Evolutionary conservation across 1,140 invertebrate species (phyloP), one percentile per base, ranked within the genome.

Genomic region (Rhopalosiphum padi): DNA sequence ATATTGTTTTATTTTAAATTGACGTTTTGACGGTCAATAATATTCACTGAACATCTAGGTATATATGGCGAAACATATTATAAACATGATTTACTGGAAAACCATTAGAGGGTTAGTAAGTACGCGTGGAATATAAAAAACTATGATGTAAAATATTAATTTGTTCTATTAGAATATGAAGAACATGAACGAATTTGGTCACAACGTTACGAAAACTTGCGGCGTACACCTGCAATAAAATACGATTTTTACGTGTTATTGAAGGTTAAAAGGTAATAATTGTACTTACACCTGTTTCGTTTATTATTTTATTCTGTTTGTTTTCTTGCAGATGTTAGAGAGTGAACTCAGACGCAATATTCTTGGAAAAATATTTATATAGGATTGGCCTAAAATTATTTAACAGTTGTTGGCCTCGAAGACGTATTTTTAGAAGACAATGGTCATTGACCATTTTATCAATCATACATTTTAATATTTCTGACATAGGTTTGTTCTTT

Each of bases 241-340:
- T 23, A 83, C 1, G 37, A 83, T 37, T 83, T 83, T 37, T 83
- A 83, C 82, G 21, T 22, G 35, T 83, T 23, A 37, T 83, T 37
- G 82, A 83, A 83, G 82, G 82, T 83, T 83, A 83, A 83, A 83
- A 83, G 22, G 35, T 83, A 37, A 83, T 83, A 37, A 83, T 83
- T 37, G 6, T 83, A 77, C 23, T 83, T 83, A 37, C 82, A 83
- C 37, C 35, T 37, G 82, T 83, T 37, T 83, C 82, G 21, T 83
- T 35, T 83, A 37, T 83, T 37, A 37, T 83, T 21, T 41, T 83
- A 21, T 83, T 68, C 60, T 68, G 15, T 68, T 68, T 68, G 30
- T 83, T 41, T 83, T 37, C 35, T 21, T 3, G 82, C 35, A 83
- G 82, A 83, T 37, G 82, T 83, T 15, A 37, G 37, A 9, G 35